A percentile compares a stretch with the other conserved stretches of the same genome.
phyloP scores from a whole-genome alignment of 2,113 vertebrate genomes.

The Malurus elegans region DNA sequence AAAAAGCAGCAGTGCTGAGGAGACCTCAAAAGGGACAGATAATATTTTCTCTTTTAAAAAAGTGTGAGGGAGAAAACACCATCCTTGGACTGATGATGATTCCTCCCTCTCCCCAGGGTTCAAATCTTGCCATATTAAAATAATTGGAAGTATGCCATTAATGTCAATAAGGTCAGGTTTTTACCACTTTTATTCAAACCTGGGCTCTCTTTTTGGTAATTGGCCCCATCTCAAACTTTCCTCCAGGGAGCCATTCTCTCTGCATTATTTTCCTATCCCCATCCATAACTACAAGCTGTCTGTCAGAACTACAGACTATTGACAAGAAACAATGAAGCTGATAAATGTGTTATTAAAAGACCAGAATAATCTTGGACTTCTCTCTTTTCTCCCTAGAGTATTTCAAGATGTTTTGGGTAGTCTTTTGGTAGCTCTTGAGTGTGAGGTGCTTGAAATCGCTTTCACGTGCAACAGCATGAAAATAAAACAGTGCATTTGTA shows the following conservation, averaged over 20 bases:
- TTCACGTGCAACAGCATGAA: not conserved
- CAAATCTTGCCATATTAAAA: slow-evolving; percentile 15
- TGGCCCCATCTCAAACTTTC: not conserved
- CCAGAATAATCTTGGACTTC: not conserved
- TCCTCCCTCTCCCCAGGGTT: not conserved
- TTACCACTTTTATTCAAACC: slow-evolving; percentile 9
- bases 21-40: not conserved
- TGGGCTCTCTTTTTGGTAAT: not conserved
- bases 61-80: not conserved
- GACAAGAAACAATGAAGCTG: not conserved
- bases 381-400: accelerated
- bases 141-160: not conserved
- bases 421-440: not conserved
- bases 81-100: not conserved
- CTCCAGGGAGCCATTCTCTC: slow-evolving; percentile 13
- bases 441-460: not conserved
- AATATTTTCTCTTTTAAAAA: not conserved
- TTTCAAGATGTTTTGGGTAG: not conserved
- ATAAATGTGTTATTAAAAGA: not conserved
- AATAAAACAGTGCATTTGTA: not conserved
- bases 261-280: not conserved
- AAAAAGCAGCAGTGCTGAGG: not conserved
- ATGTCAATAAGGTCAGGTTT: not conserved
- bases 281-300: not conserved
- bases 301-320: not conserved